Evolutionary conservation across 1,140 invertebrate genomes (phyloP), one percentile per base, ranked within the genome.

Genomic region (Trypoxylus dichotomus): DNA sequence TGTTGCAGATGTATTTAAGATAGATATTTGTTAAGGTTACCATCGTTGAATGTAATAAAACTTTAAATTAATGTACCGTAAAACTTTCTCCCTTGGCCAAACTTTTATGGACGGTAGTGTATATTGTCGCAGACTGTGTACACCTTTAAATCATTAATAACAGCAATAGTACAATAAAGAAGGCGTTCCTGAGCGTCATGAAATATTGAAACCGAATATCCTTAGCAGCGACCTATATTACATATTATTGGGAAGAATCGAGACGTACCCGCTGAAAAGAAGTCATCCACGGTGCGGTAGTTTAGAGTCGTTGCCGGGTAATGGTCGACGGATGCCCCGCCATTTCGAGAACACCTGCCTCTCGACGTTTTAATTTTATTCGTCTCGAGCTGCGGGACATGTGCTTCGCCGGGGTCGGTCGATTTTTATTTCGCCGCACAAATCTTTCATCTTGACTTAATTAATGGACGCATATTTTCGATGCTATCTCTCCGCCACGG

Each of bases 281-380:
- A 24, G 60, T 68, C 27, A 68, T 54, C 47, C 15, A 2, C 47
- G 19, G 19, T n/a, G 19, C 32, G 24, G 63, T 71, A 32, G 24
- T 19, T 32, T 21, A 71, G 25, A n/a, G 32, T 37, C 10, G 32
- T 37, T 37, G 32, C 32, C n/a, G n/a, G 32, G 32, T 37, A 37
- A 8, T 37, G 32, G 32, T 37, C 32, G 32, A 27, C 13, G 21
- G 24, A 24, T 54, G 54, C 76, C 2, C 32, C 37, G 78, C 79
- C 81, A 79, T 80, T 80, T 81, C 79, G 41, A 78, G 79, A 82
- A 79, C 81, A 82, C 81, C 81, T 82, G 81, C 74, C 24, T 29
- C 43, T 29, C 19, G 72, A 41, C 42, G 43, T 75, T 76, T 78
- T 72, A 24, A 32, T 78, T 78, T 78, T 78, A 76, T 75, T 75